A percentile compares a stretch with the other conserved stretches of the same genome.
Conservation (phyloP, 2,888 invertebrate genomes). For the Caenorhabditis japonica region DNA sequence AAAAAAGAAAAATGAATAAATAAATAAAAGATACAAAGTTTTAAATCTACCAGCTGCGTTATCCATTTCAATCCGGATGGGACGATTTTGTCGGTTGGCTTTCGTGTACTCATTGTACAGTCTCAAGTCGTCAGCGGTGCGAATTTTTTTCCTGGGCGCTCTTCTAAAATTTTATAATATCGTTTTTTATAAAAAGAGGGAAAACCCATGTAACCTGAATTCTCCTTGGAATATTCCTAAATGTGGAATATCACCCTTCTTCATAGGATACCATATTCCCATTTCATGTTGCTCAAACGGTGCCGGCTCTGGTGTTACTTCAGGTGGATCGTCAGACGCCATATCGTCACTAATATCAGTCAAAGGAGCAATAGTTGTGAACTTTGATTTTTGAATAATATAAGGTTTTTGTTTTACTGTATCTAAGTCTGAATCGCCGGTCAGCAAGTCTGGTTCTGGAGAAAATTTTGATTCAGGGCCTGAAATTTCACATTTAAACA, state of each 20-base stretch:
- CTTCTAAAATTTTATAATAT: conserved; percentile 34
- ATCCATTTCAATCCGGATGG: conserved; percentile 63
- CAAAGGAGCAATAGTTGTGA: conserved; percentile 32
- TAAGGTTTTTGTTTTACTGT: conserved; percentile 24
- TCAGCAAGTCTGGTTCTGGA: conserved; percentile 10
- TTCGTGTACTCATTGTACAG: conserved; percentile 61
- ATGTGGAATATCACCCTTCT: conserved; percentile 54
- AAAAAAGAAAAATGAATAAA: background rate
- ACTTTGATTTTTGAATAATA: conserved; percentile 21
- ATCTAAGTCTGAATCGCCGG: background rate
- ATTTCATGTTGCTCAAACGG: conserved; percentile 38
- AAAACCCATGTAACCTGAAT: conserved; percentile 40
- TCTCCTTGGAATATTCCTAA: conserved; percentile 50
- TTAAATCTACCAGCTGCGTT: conserved; percentile 49
- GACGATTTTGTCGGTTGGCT: conserved; percentile 57
- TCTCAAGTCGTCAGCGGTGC: conserved; percentile 14
- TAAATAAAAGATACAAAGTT: background rate
- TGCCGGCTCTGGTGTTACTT: conserved; percentile 36
- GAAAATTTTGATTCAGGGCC: conserved; percentile 4
- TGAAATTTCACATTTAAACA: background rate
- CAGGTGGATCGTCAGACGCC: conserved; percentile 46
- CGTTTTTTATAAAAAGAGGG: too few relatives aligned
- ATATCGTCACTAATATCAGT: conserved; percentile 41
- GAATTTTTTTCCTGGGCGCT: conserved; percentile 16
- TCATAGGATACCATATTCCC: conserved; percentile 55